These are phyloP conservation scores for Exaiptasia diaphana DNA, from an alignment of 64 coral and sea anemone species.

Conservation along the genomic window DNA sequence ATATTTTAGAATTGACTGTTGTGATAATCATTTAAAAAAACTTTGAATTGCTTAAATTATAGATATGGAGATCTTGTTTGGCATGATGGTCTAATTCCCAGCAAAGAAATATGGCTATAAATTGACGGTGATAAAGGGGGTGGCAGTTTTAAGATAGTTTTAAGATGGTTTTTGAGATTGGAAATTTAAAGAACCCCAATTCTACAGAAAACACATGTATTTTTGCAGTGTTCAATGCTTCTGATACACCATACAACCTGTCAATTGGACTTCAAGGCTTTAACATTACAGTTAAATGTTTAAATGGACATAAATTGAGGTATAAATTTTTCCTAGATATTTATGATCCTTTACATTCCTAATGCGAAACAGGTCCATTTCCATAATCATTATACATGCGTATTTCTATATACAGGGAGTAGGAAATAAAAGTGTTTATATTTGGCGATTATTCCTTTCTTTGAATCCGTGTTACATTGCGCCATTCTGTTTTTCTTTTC, in stretches of 20 bases:
- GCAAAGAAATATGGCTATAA: slow-evolving; percentile 10
- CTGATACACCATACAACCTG: neutral
- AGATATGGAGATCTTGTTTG: neutral
- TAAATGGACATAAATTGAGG: neutral
- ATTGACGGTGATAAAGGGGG: slow-evolving; percentile 33
- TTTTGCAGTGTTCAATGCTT: slow-evolving; percentile 19
- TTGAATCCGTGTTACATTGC: too few species aligned
- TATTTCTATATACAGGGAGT: too few species aligned
- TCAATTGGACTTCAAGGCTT: neutral
- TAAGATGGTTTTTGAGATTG: slow-evolving; percentile 6
- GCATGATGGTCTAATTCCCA: slow-evolving; percentile 19
- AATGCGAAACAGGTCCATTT: too few species aligned
- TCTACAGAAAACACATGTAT: slow-evolving; percentile 19
- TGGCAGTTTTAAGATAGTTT: slow-evolving; percentile 22
- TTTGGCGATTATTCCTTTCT: too few species aligned
- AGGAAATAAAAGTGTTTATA: too few species aligned
- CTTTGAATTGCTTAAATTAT: too few species aligned
- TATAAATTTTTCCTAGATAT: neutral
- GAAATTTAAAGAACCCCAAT: slow-evolving; percentile 21
- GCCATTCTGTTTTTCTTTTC: too few species aligned
- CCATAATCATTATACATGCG: too few species aligned
- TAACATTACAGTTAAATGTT: neutral
- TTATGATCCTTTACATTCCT: too few species aligned
- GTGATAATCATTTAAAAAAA: neutral
- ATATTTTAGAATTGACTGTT: neutral